phyloP scores from a whole-genome alignment of 2,797 vertebrate genomes.

The Odontamblyopus lacepedii region DNA sequence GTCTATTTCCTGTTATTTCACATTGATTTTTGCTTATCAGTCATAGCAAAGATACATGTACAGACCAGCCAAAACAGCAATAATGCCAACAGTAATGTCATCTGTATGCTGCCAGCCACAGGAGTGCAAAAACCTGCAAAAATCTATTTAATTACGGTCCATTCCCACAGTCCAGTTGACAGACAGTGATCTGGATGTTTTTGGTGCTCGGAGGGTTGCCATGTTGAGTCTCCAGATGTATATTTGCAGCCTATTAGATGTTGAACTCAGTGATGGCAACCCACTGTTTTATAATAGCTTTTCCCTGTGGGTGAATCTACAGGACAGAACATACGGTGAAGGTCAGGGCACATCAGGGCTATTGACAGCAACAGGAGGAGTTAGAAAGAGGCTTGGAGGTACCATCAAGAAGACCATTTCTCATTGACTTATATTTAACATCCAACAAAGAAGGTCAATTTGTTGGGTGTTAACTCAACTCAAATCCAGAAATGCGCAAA shows the following conservation, averaged over 20 bases:
- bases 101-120: neutral
- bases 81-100: neutral
- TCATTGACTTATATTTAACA: constrained; percentile 1
- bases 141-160: constrained; percentile 78
- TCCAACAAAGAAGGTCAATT: neutral
- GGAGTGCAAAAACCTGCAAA: constrained; percentile 45
- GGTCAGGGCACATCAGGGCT: constrained; percentile 36
- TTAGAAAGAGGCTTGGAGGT: neutral
- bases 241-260: constrained; percentile 33
- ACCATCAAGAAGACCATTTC: neutral
- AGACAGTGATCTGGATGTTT: constrained; percentile 46
- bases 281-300: constrained; percentile 36
- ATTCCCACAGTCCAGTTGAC: constrained; percentile 61
- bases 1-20: too few species aligned
- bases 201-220: constrained; percentile 58
- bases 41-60: too few species aligned
- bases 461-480: neutral
- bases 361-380: neutral
- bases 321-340: constrained; percentile 36
- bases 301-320: constrained; percentile 42
- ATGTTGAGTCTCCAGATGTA: constrained; percentile 52
- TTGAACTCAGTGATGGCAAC: constrained; percentile 50
- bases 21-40: too few species aligned
- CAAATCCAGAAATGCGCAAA: neutral
- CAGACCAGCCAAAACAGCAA: too few species aligned